Percentiles rank a stretch among this genome's conserved stretches.
Evolutionary conservation across 2,113 vertebrate species (phyloP).

Genomic region (Gasterosteus aculeatus): DNA sequence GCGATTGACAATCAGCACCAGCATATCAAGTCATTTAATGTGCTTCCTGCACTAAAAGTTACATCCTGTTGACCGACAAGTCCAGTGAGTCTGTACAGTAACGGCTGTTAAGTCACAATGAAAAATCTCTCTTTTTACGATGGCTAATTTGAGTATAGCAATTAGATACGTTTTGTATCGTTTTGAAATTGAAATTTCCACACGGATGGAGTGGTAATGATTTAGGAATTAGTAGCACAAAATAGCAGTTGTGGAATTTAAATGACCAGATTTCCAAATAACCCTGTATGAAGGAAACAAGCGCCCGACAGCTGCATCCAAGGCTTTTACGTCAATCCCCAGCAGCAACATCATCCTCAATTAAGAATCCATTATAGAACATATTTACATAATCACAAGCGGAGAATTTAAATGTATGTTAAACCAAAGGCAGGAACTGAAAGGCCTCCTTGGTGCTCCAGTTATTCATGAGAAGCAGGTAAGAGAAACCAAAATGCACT

Average conservation of each 20-base stretch:
- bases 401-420: constrained; percentile 13
- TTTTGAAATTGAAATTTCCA: background rate
- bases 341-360: constrained; percentile 2
- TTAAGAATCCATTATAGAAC: background rate
- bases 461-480: background rate
- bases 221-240: background rate
- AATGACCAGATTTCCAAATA: background rate
- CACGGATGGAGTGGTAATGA: background rate
- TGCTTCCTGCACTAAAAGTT: background rate
- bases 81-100: background rate
- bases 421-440: background rate
- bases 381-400: constrained; percentile 2
- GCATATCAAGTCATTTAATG: background rate
- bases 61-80: background rate
- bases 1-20: background rate
- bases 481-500: constrained; percentile 9
- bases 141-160: background rate
- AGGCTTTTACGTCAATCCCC: constrained; percentile 16
- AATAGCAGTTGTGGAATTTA: background rate
- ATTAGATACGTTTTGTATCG: background rate
- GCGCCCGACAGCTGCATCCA: background rate
- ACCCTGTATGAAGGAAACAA: background rate
- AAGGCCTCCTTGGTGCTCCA: constrained; percentile 1
- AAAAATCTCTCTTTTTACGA: constrained; percentile 1
- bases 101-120: background rate